phyloP scores from a whole-genome alignment of 2,797 vertebrate species.

The Tamandua tetradactyla region DNA sequence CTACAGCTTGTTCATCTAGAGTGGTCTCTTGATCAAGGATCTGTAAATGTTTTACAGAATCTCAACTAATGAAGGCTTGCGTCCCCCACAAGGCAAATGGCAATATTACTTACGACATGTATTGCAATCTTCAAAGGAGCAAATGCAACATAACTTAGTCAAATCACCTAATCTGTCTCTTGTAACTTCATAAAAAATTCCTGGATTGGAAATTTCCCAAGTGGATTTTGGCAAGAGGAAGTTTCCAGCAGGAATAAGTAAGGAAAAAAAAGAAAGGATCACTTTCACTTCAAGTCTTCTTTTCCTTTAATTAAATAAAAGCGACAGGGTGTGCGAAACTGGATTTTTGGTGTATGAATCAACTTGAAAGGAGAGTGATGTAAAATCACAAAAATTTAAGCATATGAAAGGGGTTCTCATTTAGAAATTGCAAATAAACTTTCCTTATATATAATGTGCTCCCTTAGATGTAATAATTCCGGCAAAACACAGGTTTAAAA shows the following conservation, averaged over 20 bases:
- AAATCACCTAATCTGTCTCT: slow-evolving; percentile 68
- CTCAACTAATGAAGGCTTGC: neutral
- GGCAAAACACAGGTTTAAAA: too few species aligned
- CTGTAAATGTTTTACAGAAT: neutral
- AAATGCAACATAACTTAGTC: slow-evolving; percentile 1
- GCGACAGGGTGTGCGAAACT: slow-evolving; percentile 15
- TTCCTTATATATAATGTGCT: accelerated
- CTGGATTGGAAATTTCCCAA: slow-evolving; percentile 66
- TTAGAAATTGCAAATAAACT: neutral
- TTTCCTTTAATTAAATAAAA: slow-evolving; percentile 62
- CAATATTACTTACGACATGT: neutral
- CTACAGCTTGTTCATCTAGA: neutral
- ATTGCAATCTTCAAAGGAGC: neutral
- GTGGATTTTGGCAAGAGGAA: slow-evolving; percentile 58
- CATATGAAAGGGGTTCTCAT: neutral
- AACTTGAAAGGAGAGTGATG: neutral
- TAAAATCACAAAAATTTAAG: neutral
- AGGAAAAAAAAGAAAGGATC: neutral
- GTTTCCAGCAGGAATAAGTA: slow-evolving; percentile 47
- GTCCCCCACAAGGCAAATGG: neutral
- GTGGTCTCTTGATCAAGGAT: neutral
- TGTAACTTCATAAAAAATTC: slow-evolving; percentile 69
- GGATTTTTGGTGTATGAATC: neutral
- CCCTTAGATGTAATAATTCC: neutral
- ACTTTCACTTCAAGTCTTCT: neutral